Evolutionary conservation across 92 coral and sea anemone species (phyloP), one percentile per base, ranked within the genome.

Genomic region (Phenganax marumi): DNA sequence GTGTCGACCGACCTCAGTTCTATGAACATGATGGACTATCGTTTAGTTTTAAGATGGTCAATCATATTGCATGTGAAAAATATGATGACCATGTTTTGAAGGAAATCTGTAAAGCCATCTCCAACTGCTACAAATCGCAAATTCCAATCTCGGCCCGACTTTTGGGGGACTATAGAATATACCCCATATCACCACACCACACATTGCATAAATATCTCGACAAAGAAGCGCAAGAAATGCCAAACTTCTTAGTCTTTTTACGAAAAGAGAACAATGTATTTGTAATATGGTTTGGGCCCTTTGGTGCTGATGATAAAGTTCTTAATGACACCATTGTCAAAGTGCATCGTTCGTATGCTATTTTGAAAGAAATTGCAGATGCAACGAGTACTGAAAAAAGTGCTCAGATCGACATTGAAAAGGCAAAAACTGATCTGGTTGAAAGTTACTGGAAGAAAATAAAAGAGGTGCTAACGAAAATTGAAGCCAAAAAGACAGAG

Each of bases 141-240:
- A 14, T 82, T 7, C 70, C 76, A 66, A 48, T 18, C 70, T 81
- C 75, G 11, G 58, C 61, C 12, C 69, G 85, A 14, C 85, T 68
- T 51, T 17, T 76, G 50, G 81, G 47, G 57, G 12, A 50, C 50
- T 62, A 76, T 14, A 18, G 54, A 3, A 26, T 76, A 26, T 21
- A 11, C 13, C 56, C 50, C 13, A 76, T 76, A 6, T 8, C 81
- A 12, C 24, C 23, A 19, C 57, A 76, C 49, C 49, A 76, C 57
- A 21, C 62, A 48, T 24, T 76, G 18, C 26, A 26, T 24, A 12
- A 76, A 11, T 76, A 26, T 56, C 81, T 76, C 4, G 81, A 76
- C 39, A 2, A 18, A 55, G 81, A 76, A 22, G 19, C 81, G 7
- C 19, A 48, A 50, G 26, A 39, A 25, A 56, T 12, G 55, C 33